Evolutionary conservation across 2,888 invertebrate genomes (phyloP), one percentile per base, ranked within the genome.

Genomic region (Dynastes maya): DNA sequence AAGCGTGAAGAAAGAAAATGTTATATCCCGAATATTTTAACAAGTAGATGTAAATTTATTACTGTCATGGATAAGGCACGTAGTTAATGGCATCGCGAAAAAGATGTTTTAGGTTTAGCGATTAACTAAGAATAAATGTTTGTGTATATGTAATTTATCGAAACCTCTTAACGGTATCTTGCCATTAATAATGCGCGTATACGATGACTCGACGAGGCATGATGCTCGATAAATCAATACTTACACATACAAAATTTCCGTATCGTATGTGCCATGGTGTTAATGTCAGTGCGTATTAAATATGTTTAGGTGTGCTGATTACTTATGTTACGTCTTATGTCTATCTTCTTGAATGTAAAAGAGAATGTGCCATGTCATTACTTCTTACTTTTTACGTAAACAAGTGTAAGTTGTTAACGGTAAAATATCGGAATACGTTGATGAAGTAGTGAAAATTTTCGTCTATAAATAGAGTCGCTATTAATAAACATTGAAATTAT

Each of bases 21-120:
- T 64, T 64, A 37, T 16, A 64, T n/a, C n/a, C 64, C 40, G 64
- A 37, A 64, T 64, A 37, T 64, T 64, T 64, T 64, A 64, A 64
- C 64, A 64, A 64, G 40, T 16, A 64, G 64, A 40, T 37, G 64
- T 64, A 64, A 64, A 64, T 64, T 64, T 64, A 64, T 37, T 16
- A 32, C 37, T 64, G 64, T 64, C 64, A 64, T n/a, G 40, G n/a
- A 9, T 11, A 6, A 9, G 64, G n/a, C 64, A 64, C 64, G n/a
- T 40, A 40, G 16, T 64, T 64, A 58, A 58, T 58, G 9, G 37
- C 40, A n/a, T 37, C 37, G 64, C n/a, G 29, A 64, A 64, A 64
- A 16, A 16, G 16, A 22, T 6, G 55, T 5, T 22, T n/a, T n/a
- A 13, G 64, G 11, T 32, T 64, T n/a, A 32, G 64, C n/a, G 29